phyloP scores from a whole-genome alignment of 2,888 invertebrate species.

The Clanis bilineata region DNA sequence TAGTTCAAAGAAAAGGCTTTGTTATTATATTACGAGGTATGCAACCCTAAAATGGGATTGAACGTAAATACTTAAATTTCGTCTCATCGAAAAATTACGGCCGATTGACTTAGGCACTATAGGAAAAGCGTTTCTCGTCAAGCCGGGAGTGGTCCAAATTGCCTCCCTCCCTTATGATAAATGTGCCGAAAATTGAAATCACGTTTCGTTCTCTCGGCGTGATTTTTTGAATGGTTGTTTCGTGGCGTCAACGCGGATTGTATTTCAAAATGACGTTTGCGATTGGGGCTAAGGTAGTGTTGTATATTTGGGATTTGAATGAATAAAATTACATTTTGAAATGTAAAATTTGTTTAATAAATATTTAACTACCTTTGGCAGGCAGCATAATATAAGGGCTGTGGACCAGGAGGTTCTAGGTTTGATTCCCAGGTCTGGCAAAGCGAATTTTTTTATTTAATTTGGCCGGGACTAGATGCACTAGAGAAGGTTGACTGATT shows the following conservation, averaged over 20 bases:
- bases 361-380: no score
- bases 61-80: constrained; percentile 34
- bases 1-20: no score
- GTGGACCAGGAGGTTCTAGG: no score
- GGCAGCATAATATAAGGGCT: no score
- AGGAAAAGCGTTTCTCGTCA: constrained; percentile 65
- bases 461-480: no score
- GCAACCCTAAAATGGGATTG: background rate
- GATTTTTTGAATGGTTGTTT: constrained; percentile 49
- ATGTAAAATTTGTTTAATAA: no score
- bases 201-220: constrained; percentile 55
- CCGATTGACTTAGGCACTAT: constrained; percentile 63
- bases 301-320: no score
- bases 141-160: constrained; percentile 66
- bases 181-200: constrained; percentile 69
- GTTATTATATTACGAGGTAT: background rate
- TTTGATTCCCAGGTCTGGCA: no score
- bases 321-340: no score
- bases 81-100: constrained; percentile 63
- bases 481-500: no score
- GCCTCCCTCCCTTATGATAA: constrained; percentile 59
- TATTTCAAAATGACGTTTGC: constrained; percentile 10
- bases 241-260: constrained; percentile 43
- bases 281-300: no score
- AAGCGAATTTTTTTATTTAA: no score